Conservation (phyloP, 2,888 invertebrate genomes). For the Nysson spinosus region DNA sequence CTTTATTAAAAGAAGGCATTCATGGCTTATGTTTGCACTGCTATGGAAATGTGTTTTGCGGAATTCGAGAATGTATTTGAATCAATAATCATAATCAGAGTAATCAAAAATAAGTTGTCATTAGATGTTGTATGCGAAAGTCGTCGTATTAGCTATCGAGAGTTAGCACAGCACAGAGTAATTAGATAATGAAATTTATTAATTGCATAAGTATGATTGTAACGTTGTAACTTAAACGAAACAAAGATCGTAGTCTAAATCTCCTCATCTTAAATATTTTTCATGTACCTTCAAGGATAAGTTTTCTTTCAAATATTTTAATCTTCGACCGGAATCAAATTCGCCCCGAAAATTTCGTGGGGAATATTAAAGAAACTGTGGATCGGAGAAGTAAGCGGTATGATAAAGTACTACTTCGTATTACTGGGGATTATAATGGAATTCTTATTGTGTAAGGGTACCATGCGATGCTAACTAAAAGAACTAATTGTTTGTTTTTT, state of each 20-base stretch:
- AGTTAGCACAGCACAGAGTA: conserved; percentile 58
- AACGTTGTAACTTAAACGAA: no score
- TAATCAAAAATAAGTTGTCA: background rate
- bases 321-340: no score
- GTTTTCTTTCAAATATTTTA: no score
- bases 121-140: conserved; percentile 24
- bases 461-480: conserved; percentile 46
- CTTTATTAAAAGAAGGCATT: conserved; percentile 29
- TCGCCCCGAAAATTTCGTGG: no score
- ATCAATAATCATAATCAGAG: no score
- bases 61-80: no score
- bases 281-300: no score
- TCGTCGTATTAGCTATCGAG: conserved; percentile 33
- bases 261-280: no score
- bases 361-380: no score
- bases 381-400: conserved; percentile 4
- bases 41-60: no score
- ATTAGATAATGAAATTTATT: background rate
- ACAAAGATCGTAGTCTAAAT: no score
- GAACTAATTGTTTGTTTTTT: conserved; percentile 54
- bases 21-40: conserved; percentile 37
- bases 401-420: background rate
- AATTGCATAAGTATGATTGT: no score
- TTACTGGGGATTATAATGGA: conserved; percentile 8
- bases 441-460: conserved; percentile 56